Percentiles rank a stretch among this genome's conserved stretches.
Evolutionary conservation across 2,797 vertebrate genomes (phyloP).

Genomic region (Propithecus deckenii): DNA sequence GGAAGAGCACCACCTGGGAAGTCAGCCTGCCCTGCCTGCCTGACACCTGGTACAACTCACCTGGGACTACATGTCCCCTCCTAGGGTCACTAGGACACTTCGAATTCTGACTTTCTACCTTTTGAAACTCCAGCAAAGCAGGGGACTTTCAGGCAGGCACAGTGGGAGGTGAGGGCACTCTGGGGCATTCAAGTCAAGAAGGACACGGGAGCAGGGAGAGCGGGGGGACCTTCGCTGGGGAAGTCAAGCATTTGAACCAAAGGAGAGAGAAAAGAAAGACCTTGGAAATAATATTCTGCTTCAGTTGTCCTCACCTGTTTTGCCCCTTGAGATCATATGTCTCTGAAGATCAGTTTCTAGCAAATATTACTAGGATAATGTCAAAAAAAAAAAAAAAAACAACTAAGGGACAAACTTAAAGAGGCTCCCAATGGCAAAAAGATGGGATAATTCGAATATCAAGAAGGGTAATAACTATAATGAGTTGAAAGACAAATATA

Average conservation of each 20-base stretch:
- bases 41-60: neutral
- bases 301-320: neutral
- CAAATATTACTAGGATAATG: neutral
- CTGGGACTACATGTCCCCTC: neutral
- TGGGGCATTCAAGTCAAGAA: neutral
- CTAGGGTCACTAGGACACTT: neutral
- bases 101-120: neutral
- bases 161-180: neutral
- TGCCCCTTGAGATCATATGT: neutral
- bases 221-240: neutral
- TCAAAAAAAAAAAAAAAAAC: neutral
- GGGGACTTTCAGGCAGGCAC: neutral
- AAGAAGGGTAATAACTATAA: neutral
- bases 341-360: constrained; percentile 24
- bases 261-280: neutral
- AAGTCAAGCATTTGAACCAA: neutral
- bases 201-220: neutral
- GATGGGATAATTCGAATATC: neutral
- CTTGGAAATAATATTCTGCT: neutral
- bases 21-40: neutral
- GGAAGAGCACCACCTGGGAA: neutral
- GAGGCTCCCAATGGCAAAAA: neutral
- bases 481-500: neutral
- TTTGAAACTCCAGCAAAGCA: neutral
- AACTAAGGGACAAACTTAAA: neutral